These are phyloP conservation scores for Orbicella faveolata DNA, from an alignment of 64 coral and sea anemone genomes.

Conservation along the genomic window DNA sequence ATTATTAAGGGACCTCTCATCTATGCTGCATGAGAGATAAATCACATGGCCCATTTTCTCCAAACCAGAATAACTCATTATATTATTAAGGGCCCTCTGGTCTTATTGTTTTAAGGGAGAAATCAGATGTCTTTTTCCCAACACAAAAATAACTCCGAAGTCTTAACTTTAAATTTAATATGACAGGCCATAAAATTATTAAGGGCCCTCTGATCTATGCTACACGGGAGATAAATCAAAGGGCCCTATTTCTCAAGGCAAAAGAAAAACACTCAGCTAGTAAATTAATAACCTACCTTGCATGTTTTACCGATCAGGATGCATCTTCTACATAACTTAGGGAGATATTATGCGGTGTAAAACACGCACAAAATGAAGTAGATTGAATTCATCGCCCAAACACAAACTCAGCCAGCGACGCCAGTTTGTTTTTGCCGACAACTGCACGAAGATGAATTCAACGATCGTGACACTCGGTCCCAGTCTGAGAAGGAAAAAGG, in stretches of 20 bases:
- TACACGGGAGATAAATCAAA: background rate
- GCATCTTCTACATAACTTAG: background rate
- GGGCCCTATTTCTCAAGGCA: background rate
- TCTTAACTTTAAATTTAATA: background rate
- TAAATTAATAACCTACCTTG: background rate
- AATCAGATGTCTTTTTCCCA: background rate
- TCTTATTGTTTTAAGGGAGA: constrained; percentile 12
- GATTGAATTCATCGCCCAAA: background rate
- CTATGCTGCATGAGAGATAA: constrained; percentile 34
- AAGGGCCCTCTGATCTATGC: background rate
- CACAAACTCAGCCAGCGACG: background rate
- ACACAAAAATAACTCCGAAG: background rate
- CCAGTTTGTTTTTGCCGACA: background rate
- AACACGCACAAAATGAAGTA: background rate
- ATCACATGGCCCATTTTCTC: constrained; percentile 14
- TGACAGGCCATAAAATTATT: background rate
- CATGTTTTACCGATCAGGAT: background rate
- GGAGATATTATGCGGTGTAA: background rate
- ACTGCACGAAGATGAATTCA: background rate
- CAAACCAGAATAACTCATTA: constrained; percentile 8
- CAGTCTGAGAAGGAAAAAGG: background rate
- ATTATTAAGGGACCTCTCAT: constrained; percentile 42
- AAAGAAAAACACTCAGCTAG: background rate
- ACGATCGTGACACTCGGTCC: too few relatives aligned
- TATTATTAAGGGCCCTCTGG: constrained; percentile 4